Conservation (phyloP, 2,797 vertebrate genomes). For the Fringilla coelebs region DNA sequence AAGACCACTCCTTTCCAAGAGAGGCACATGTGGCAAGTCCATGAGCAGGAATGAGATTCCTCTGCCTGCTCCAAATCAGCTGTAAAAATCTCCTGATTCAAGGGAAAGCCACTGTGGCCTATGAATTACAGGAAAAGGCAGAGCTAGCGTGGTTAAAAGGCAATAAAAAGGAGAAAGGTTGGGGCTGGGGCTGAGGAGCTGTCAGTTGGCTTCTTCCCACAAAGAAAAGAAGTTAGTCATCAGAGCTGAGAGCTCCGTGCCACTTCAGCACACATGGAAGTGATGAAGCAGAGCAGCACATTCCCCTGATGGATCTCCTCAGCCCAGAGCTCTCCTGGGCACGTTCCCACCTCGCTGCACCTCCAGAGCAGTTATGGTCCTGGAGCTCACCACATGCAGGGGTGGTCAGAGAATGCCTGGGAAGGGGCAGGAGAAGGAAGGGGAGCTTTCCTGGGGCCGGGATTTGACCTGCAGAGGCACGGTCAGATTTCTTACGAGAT, state of each 20-base stretch:
- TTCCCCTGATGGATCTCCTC: neutral
- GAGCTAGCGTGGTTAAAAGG: slow-evolving; percentile 11
- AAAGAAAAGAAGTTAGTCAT: slow-evolving; percentile 51
- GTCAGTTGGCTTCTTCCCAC: slow-evolving; percentile 45
- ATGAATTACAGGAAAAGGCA: slow-evolving; percentile 57
- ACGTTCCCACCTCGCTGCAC: neutral
- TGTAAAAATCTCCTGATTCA: slow-evolving; percentile 48
- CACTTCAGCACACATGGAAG: slow-evolving; percentile 27
- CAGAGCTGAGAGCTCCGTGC: neutral
- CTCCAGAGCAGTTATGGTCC: neutral
- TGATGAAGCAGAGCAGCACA: neutral
- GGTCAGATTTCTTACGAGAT: fast-evolving
- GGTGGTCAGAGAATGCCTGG: neutral
- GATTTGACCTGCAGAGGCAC: neutral
- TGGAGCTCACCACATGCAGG: fast-evolving
- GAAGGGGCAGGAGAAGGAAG: neutral
- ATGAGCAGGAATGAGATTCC: neutral
- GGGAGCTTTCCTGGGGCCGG: neutral
- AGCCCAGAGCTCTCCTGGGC: neutral
- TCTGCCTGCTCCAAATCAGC: neutral
- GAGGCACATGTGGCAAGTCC: neutral
- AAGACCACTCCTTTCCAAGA: neutral
- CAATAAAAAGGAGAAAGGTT: slow-evolving; percentile 35
- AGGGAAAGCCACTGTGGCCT: slow-evolving; percentile 43
- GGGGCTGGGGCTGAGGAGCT: slow-evolving; percentile 13